Evolutionary conservation across 1,140 invertebrate species (phyloP).

Genomic region (Lordiphosa stackelbergi): DNA sequence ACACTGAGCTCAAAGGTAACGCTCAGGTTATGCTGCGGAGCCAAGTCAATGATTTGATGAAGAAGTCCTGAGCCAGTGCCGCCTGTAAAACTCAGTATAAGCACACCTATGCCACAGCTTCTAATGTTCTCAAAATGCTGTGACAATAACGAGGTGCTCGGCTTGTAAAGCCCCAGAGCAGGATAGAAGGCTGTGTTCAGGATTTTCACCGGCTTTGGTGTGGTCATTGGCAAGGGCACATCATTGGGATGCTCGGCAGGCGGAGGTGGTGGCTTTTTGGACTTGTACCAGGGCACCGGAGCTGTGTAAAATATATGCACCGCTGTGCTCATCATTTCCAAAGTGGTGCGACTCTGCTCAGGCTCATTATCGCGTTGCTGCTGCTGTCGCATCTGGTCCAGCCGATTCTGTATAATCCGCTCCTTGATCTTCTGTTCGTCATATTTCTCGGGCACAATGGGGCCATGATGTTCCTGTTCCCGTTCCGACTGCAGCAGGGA

Average conservation of each 20-base stretch:
- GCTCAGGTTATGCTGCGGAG: conserved; percentile 65
- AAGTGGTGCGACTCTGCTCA: conserved; percentile 48
- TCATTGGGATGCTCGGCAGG: conserved; percentile 56
- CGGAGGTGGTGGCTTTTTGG: conserved; percentile 50
- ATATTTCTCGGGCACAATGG: conserved; percentile 76
- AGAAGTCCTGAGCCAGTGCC: conserved; percentile 47
- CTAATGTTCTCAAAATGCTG: conserved; percentile 73
- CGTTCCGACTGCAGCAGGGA: conserved; percentile 47
- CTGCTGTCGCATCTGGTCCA: conserved; percentile 62
- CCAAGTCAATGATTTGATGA: conserved; percentile 59
- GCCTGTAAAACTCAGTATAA: conserved; percentile 54
- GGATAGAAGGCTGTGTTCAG: conserved; percentile 75
- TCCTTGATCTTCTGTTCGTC: conserved; percentile 72
- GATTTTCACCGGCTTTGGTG: conserved; percentile 47
- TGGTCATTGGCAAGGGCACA: conserved; percentile 48
- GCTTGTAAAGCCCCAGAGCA: conserved; percentile 65
- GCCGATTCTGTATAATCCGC: conserved; percentile 67
- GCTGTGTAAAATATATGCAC: conserved; percentile 75
- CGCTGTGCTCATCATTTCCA: conserved; percentile 50
- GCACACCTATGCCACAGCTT: conserved; percentile 68
- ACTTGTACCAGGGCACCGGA: conserved; percentile 73
- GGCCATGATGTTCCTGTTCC: conserved; percentile 43
- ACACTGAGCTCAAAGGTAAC: conserved; percentile 71
- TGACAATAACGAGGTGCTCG: conserved; percentile 53
- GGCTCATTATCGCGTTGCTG: conserved; percentile 49